A percentile compares a stretch with the other conserved stretches of the same genome.
Conservation (phyloP, 2,888 invertebrate species). For the Clitarchus hookeri region DNA sequence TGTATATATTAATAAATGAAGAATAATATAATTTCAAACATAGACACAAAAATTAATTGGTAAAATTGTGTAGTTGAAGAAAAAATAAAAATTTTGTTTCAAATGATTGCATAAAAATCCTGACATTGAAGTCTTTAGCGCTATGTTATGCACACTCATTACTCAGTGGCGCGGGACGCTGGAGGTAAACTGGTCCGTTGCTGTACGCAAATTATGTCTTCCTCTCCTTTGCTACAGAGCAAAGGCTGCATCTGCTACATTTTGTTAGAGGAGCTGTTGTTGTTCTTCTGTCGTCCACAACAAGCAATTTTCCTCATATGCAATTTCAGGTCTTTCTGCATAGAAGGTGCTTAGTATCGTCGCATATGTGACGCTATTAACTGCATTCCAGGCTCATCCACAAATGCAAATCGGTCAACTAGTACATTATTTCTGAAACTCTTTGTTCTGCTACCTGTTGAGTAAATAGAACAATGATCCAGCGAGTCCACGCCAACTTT, state of each 20-base stretch:
- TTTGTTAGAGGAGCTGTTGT: background rate
- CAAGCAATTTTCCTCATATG: background rate
- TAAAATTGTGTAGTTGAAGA: too few species aligned
- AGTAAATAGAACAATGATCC: conserved; percentile 45
- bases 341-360: background rate
- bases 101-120: too few species aligned
- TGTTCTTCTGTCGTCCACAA: background rate
- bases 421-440: background rate
- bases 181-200: background rate
- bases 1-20: too few species aligned
- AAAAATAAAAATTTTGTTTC: too few species aligned
- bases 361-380: background rate
- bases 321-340: background rate
- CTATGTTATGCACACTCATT: background rate
- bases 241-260: background rate
- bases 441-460: conserved; percentile 42
- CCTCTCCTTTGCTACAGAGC: background rate
- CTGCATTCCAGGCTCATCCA: conserved; percentile 1
- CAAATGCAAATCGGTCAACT: background rate
- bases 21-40: too few species aligned
- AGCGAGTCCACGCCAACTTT: conserved; percentile 45
- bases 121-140: background rate
- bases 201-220: background rate
- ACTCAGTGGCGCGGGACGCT: background rate
- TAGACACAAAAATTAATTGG: too few species aligned